These are phyloP conservation scores for Siderastrea siderea DNA, from an alignment of 92 coral and sea anemone genomes.

Conservation along the genomic window DNA sequence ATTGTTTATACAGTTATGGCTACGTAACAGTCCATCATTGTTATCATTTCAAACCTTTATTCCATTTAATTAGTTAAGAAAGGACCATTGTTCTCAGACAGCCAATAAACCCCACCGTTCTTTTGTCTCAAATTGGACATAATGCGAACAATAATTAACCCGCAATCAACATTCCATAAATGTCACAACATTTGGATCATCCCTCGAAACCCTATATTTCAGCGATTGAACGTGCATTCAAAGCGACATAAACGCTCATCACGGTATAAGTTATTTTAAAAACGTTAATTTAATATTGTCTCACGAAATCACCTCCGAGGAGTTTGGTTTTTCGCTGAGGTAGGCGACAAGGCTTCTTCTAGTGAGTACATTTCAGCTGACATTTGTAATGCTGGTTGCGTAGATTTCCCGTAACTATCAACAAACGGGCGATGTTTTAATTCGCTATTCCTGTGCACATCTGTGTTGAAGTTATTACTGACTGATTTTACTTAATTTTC, in stretches of 20 bases:
- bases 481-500: too few species aligned
- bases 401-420: background rate
- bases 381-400: background rate
- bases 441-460: background rate
- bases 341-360: background rate
- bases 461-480: too few species aligned
- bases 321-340: background rate
- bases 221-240: background rate
- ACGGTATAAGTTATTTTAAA: background rate
- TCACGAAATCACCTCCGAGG: background rate
- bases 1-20: too few species aligned
- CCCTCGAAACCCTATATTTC: background rate
- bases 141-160: background rate
- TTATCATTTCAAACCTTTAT: background rate
- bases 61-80: background rate
- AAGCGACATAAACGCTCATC: background rate
- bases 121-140: background rate
- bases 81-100: background rate
- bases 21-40: background rate
- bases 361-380: background rate
- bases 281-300: background rate
- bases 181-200: background rate
- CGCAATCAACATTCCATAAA: constrained; percentile 1
- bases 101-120: background rate
- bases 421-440: background rate